Base-by-base conservation (phyloP, 2,113 vertebrate genomes). In the Octodon degus region DNA sequence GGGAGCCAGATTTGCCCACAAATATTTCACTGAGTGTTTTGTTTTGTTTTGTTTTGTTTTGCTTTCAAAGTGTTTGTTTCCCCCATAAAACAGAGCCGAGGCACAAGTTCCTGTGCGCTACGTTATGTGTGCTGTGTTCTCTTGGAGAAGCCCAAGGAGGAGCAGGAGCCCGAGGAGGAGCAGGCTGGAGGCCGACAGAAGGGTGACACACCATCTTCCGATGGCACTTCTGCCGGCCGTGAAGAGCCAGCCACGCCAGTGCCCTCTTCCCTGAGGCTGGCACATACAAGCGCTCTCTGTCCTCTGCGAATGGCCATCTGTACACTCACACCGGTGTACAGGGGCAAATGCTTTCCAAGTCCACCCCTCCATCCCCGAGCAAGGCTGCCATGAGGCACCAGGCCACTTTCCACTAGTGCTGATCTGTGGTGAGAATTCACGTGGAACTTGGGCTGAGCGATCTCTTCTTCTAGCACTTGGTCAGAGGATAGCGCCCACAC, bases 11-110 rank as follows among this genome's bases (percentile, higher is more conserved):
- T 82, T 80, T 74, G 27, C 24, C 60, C 16, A 88, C 10, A 85
- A 53, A 84, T 84, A 87, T 30, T 85, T 95, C 65, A 53, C 14
- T 77, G 22, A 94, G 62, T 2, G 43, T 43, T 43, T 43, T 43
- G 43, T 43, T 53, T 53, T 53, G 9, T 13, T 53, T 55, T 16
- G 2, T 55, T 55, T 84, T 25, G 68, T 60, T 84, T 37, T 84
- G 43, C 43, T 37, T 80, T 53, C 65, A 92, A 65, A 91, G 63
- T 85, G 17, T 2, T n/a, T 81, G 3, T 1, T 0, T 47, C 85
- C 24, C 50, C 17, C 34, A 80, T 70, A 90, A 65, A 67, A 5
- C n/a, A 85, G 22, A 63, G 62, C 30, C 34, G 40, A 93, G 32
- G 30, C 84, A 68, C 27, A 58, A 63, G 30, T 67, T 65, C n/a